phyloP scores from a whole-genome alignment of 2,113 vertebrate genomes.

The Calypte anna region DNA sequence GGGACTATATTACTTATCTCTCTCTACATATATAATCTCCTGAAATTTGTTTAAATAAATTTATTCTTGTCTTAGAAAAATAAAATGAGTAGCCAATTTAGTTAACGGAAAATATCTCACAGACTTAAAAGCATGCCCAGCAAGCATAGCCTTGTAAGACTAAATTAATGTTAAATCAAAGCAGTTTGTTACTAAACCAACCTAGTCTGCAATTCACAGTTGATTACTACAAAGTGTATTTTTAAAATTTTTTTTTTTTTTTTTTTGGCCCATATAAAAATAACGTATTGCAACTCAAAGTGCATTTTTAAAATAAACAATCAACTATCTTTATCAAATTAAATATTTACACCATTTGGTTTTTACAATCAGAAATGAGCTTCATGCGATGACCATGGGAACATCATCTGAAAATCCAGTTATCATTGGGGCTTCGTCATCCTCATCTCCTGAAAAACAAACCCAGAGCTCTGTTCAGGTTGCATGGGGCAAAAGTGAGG shows the following conservation, averaged over 20 bases:
- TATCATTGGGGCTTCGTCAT: slow-evolving; percentile 97
- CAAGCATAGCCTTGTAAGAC: slow-evolving; percentile 79
- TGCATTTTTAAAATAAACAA: slow-evolving; percentile 85
- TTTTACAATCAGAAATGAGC: slow-evolving; percentile 67
- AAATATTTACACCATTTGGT: slow-evolving; percentile 86
- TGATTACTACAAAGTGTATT: slow-evolving; percentile 78
- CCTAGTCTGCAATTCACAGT: slow-evolving; percentile 80
- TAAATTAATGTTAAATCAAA: slow-evolving; percentile 70
- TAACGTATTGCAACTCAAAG: slow-evolving; percentile 89
- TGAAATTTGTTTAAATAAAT: slow-evolving; percentile 75
- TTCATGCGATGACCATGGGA: slow-evolving; percentile 98
- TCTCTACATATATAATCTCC: slow-evolving; percentile 73
- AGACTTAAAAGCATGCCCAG: slow-evolving; percentile 81
- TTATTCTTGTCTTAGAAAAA: slow-evolving; percentile 77
- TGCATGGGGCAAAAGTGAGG: fast-evolving
- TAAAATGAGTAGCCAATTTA: slow-evolving; percentile 75
- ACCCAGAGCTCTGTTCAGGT: neutral
- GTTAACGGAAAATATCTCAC: slow-evolving; percentile 73
- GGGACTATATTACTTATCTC: slow-evolving; percentile 65
- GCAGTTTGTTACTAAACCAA: slow-evolving; percentile 72
- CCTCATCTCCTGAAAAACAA: slow-evolving; percentile 88
- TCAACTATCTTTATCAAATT: slow-evolving; percentile 84
- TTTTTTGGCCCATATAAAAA: slow-evolving; percentile 86
- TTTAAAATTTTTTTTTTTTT: neutral
- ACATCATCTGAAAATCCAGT: slow-evolving; percentile 98